Conservation (phyloP, 2,888 invertebrate genomes). For the Lysandra coridon region DNA sequence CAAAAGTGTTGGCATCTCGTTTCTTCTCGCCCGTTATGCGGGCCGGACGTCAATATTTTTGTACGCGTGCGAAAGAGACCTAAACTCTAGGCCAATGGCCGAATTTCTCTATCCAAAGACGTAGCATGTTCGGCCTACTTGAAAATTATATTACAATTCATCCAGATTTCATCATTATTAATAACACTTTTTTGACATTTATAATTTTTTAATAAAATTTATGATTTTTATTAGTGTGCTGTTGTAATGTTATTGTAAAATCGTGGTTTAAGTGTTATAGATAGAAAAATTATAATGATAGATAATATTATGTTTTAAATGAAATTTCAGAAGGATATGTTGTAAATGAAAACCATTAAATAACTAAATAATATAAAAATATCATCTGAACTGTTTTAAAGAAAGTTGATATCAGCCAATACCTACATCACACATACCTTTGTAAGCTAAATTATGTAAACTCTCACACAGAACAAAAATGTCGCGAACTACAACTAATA, state of each 20-base stretch:
- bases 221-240: not conserved
- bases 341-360: not conserved
- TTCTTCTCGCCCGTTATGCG: too few species aligned
- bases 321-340: not conserved
- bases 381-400: not conserved
- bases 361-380: not conserved
- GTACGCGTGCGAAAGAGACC: not conserved
- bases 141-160: not conserved
- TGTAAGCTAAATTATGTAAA: not conserved
- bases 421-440: not conserved
- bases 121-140: not conserved
- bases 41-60: not conserved
- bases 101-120: not conserved
- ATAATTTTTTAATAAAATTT: not conserved
- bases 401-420: not conserved
- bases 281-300: not conserved
- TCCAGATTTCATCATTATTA: not conserved
- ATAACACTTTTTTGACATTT: not conserved
- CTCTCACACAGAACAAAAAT: too few species aligned
- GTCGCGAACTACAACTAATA: not conserved
- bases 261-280: not conserved
- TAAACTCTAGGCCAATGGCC: not conserved
- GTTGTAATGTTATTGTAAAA: constrained; percentile 13
- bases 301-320: constrained; percentile 8
- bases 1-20: not conserved